phyloP scores from a whole-genome alignment of 2,888 invertebrate genomes.

The Cremastobaeus sp. region DNA sequence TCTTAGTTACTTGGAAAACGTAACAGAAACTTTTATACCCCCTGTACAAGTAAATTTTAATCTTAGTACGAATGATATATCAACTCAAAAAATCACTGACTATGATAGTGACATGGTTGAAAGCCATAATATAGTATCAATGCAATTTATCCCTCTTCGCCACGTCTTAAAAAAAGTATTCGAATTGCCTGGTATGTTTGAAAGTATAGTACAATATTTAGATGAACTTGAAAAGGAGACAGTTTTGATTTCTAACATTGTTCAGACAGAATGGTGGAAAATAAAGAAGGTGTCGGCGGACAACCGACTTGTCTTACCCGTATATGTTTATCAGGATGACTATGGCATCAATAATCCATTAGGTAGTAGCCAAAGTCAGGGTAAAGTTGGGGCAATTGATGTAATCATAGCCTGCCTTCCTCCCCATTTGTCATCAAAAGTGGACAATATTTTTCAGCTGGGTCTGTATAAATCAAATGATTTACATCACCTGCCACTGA shows the following conservation, averaged over 20 bases:
- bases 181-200: constrained; percentile 25
- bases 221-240: constrained; percentile 2
- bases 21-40: constrained; percentile 9
- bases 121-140: constrained; percentile 8
- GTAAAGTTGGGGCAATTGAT: constrained; percentile 49
- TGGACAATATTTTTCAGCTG: constrained; percentile 47
- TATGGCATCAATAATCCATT: constrained; percentile 59
- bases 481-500: background rate
- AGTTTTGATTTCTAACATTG: constrained; percentile 39
- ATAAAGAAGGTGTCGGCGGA: constrained; percentile 9
- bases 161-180: constrained; percentile 40
- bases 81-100: constrained; percentile 3
- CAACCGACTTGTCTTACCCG: constrained; percentile 39
- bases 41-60: constrained; percentile 12
- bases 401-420: constrained; percentile 39
- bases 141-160: constrained; percentile 39
- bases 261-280: constrained; percentile 41
- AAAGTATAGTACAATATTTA: background rate
- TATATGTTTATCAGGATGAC: constrained; percentile 60
- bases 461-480: constrained; percentile 6
- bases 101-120: background rate
- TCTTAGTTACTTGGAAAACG: constrained; percentile 18
- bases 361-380: constrained; percentile 42
- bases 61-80: background rate
- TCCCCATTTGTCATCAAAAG: constrained; percentile 36